Evolutionary conservation across 2,797 vertebrate species (phyloP).

Genomic region (Acrocephalus scirpaceus): DNA sequence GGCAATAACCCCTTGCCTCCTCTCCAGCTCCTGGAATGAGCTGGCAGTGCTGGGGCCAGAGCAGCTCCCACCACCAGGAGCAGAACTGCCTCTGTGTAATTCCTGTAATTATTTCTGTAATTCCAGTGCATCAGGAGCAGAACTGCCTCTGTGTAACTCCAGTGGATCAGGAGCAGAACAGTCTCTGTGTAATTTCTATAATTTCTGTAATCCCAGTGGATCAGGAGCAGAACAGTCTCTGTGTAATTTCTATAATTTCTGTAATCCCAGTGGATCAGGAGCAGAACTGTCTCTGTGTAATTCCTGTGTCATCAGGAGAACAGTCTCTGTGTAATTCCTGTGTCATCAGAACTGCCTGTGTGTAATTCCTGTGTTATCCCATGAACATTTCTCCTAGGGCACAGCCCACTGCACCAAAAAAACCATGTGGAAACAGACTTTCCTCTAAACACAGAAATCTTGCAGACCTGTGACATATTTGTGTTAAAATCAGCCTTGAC

Average conservation of each 20-base stretch:
- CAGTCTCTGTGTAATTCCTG: not conserved
- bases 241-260: not conserved
- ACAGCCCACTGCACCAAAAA: not conserved
- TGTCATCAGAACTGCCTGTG: not conserved
- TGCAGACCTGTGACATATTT: not conserved
- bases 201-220: not conserved
- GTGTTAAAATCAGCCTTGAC: not conserved
- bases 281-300: not conserved
- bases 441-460: not conserved
- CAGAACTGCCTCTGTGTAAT: not conserved
- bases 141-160: not conserved
- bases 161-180: no score
- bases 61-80: not conserved
- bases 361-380: not conserved
- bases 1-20: not conserved
- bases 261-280: not conserved
- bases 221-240: not conserved
- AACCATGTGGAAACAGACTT: not conserved
- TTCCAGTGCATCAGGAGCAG: not conserved
- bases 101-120: not conserved
- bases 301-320: not conserved
- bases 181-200: not conserved
- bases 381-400: not conserved
- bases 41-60: not conserved
- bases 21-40: not conserved